A percentile compares a stretch with the other conserved stretches of the same genome.
phyloP scores from a whole-genome alignment of 2,888 invertebrate species.

The Dione vanillae region DNA sequence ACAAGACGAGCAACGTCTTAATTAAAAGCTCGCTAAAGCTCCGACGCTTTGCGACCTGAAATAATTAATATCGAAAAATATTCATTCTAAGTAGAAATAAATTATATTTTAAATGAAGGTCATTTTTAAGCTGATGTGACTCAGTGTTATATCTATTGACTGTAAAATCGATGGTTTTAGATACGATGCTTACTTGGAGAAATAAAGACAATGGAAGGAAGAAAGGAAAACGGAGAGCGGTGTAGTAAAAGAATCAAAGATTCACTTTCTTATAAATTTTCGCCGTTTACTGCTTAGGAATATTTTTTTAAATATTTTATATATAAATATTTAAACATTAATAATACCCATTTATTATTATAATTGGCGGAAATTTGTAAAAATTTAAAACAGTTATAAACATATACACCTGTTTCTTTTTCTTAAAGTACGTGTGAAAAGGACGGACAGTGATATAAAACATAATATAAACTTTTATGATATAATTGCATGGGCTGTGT shows the following conservation, averaged over 20 bases:
- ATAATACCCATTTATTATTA: not conserved
- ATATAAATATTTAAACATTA: not conserved
- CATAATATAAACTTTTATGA: conserved; percentile 76
- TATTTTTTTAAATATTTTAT: not conserved
- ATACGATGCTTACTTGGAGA: too few relatives aligned
- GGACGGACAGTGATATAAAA: conserved; percentile 59
- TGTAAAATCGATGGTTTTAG: too few relatives aligned
- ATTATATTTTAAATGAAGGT: too few relatives aligned
- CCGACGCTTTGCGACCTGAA: conserved; percentile 21
- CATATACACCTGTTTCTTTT: not conserved
- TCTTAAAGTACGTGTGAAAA: not conserved
- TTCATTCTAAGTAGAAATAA: not conserved
- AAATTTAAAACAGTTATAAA: conserved; percentile 49
- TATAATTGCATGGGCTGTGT: conserved; percentile 47
- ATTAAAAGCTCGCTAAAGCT: conserved; percentile 33
- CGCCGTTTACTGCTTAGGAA: too few relatives aligned
- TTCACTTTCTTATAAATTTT: too few relatives aligned
- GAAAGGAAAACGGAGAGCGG: too few relatives aligned
- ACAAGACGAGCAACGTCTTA: conserved; percentile 34
- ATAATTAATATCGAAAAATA: not conserved
- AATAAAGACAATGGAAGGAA: too few relatives aligned
- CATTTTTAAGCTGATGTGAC: too few relatives aligned
- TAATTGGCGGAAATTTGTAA: not conserved
- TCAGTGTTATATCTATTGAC: too few relatives aligned
- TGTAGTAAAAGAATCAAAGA: too few relatives aligned